Conservation (phyloP, 2,113 vertebrate genomes). For the Megaceryle torquata region DNA sequence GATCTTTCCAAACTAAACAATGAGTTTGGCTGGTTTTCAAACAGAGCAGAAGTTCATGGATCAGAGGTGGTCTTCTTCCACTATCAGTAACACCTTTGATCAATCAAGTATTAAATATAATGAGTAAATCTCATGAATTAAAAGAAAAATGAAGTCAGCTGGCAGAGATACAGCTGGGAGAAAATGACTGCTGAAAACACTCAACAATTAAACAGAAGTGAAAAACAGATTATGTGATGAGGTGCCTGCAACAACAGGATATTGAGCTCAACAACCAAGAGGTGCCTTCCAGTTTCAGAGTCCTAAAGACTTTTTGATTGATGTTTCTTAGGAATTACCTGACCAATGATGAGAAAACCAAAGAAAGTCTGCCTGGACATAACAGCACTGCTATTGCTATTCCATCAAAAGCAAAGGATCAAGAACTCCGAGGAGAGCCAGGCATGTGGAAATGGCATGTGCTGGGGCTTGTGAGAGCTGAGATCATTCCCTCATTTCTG, state of each 20-base stretch:
- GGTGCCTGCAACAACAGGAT: neutral
- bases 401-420: neutral
- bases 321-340: neutral
- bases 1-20: constrained; percentile 38
- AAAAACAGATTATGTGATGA: neutral
- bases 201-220: neutral
- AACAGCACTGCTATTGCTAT: neutral
- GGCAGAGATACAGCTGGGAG: neutral
- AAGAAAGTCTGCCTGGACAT: neutral
- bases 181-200: neutral
- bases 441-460: neutral
- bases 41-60: neutral
- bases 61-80: neutral
- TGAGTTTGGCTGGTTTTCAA: neutral
- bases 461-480: neutral
- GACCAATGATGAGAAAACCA: neutral
- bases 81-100: neutral
- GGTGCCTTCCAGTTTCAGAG: neutral
- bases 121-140: neutral
- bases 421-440: neutral
- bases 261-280: neutral
- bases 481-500: neutral
- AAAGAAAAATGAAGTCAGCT: neutral
- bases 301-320: neutral
- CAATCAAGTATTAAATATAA: neutral